Evolutionary conservation across 2,113 vertebrate species (phyloP).

Genomic region (Takifugu flavidus): DNA sequence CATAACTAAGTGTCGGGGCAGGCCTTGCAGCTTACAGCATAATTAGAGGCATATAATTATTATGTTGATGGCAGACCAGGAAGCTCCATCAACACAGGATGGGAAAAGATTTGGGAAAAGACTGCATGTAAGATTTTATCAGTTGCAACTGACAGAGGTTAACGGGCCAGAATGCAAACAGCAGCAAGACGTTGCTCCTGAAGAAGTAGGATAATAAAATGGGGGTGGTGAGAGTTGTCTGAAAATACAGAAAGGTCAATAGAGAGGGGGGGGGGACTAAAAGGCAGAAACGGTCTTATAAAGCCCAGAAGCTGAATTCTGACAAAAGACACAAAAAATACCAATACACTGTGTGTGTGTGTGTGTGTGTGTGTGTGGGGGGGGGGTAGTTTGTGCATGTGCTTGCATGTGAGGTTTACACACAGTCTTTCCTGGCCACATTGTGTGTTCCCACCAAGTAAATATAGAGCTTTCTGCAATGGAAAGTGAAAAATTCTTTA

Average conservation of each 20-base stretch:
- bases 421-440: background rate
- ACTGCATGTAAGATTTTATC: conserved; percentile 47
- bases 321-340: background rate
- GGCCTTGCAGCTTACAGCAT: conserved; percentile 39
- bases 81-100: conserved; percentile 43
- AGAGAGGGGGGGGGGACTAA: conserved; percentile 17
- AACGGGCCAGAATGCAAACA: conserved; percentile 18
- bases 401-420: no score
- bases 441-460: background rate
- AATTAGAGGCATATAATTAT: conserved; percentile 58
- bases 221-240: background rate
- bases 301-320: conserved; percentile 22
- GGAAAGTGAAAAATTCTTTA: background rate
- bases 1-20: conserved; percentile 52
- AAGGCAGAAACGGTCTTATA: background rate
- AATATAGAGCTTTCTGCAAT: background rate
- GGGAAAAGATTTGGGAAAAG: conserved; percentile 40
- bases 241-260: conserved; percentile 14
- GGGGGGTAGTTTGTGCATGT: no score
- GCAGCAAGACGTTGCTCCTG: conserved; percentile 9
- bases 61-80: conserved; percentile 56
- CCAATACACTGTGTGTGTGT: no score
- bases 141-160: conserved; percentile 46
- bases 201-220: conserved; percentile 1
- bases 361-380: no score